Evolutionary conservation across 1,140 invertebrate species (phyloP).

Genomic region (Sinella curviseta): DNA sequence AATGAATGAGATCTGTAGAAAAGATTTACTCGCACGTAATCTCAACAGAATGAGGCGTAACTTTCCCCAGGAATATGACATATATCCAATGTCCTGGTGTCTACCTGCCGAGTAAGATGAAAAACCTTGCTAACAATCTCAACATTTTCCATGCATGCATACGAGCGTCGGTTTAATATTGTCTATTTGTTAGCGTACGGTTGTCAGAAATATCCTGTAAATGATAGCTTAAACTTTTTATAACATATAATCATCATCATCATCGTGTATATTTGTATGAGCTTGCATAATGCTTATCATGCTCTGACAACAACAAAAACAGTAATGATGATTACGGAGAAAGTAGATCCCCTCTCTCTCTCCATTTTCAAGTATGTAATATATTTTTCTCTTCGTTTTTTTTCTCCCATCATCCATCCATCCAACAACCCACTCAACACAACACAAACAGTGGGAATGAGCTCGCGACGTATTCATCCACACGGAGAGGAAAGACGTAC

Average conservation of each 20-base stretch:
- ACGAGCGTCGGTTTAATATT: not conserved
- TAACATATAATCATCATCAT: not conserved
- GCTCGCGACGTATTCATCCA: constrained; percentile 54
- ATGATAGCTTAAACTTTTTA: not conserved
- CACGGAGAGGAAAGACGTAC: constrained; percentile 73
- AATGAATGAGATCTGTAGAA: constrained; percentile 85
- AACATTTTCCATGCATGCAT: not conserved
- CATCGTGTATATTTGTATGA: no score
- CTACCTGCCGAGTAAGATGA: constrained; percentile 77
- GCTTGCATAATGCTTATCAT: no score
- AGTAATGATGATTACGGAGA: no score
- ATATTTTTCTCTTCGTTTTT: not conserved
- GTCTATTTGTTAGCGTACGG: no score
- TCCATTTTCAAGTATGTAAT: no score
- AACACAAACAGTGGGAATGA: constrained; percentile 34
- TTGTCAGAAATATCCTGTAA: not conserved
- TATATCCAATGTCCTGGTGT: constrained; percentile 90
- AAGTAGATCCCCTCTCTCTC: no score
- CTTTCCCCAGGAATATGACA: constrained; percentile 84
- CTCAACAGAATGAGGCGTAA: constrained; percentile 81
- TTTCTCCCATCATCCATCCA: no score
- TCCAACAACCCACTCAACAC: no score
- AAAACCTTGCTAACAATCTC: not conserved
- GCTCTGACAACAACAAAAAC: no score
- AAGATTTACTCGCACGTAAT: constrained; percentile 80